These are phyloP conservation scores for Acronicta psi DNA, from an alignment of 2,888 invertebrate genomes.

Conservation along the genomic window DNA sequence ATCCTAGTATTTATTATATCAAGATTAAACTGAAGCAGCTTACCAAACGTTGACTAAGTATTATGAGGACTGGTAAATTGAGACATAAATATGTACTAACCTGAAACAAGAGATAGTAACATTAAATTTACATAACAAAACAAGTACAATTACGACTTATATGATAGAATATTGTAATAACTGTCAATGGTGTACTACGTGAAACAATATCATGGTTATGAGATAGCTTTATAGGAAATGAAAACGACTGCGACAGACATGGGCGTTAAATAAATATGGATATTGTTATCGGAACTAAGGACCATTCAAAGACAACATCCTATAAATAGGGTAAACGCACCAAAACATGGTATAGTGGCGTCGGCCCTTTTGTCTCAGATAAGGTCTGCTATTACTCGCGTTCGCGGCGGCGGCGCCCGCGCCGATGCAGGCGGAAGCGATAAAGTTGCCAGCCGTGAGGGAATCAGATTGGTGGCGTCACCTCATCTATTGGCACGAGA, in stretches of 20 bases:
- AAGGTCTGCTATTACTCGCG: constrained; percentile 69
- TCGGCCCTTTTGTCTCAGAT: constrained; percentile 77
- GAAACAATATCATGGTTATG: background rate
- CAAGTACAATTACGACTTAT: background rate
- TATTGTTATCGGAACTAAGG: constrained; percentile 54
- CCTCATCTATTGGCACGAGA: constrained; percentile 73
- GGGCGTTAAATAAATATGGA: constrained; percentile 47
- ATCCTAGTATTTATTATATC: too few species aligned
- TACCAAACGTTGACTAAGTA: constrained; percentile 22
- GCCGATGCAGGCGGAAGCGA: constrained; percentile 75
- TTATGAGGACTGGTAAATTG: constrained; percentile 1
- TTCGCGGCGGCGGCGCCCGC: constrained; percentile 54
- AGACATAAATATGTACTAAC: constrained; percentile 43
- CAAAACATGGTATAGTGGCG: constrained; percentile 58
- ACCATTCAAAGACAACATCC: constrained; percentile 59
- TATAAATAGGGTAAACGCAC: constrained; percentile 64
- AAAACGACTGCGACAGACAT: constrained; percentile 7
- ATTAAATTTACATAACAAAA: background rate
- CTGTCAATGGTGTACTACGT: background rate
- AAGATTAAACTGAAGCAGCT: constrained; percentile 26
- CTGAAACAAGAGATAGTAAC: constrained; percentile 34
- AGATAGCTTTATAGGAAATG: constrained; percentile 6
- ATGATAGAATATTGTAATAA: background rate
- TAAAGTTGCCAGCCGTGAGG: constrained; percentile 78
- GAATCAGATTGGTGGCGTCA: constrained; percentile 81